Evolutionary conservation across 2,797 vertebrate species (phyloP).

Genomic region (Coregonus ussuriensis): DNA sequence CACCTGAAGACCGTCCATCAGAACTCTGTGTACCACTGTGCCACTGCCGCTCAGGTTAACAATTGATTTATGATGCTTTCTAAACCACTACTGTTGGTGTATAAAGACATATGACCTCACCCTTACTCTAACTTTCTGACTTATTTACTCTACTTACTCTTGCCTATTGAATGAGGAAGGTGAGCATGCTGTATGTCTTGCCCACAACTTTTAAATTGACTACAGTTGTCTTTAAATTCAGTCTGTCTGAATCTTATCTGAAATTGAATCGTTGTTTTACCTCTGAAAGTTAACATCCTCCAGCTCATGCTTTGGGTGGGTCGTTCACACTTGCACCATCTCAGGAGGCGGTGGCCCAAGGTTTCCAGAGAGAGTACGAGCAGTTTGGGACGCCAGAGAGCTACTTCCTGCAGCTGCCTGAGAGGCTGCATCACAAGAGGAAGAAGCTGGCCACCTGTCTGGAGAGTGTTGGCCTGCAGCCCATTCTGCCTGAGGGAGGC

Average conservation of each 20-base stretch:
- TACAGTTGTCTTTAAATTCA: no score
- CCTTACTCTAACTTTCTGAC: not conserved
- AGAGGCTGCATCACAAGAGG: slow-evolving; percentile 75
- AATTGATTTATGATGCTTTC: not conserved
- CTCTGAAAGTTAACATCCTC: not conserved
- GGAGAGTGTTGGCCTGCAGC: slow-evolving; percentile 79
- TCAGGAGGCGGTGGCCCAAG: slow-evolving; percentile 87
- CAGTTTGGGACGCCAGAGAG: slow-evolving; percentile 81
- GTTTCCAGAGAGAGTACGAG: slow-evolving; percentile 82
- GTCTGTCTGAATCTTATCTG: not conserved
- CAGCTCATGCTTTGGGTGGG: not conserved
- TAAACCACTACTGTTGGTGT: not conserved
- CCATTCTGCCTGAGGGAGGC: slow-evolving; percentile 86
- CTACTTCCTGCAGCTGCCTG: slow-evolving; percentile 86
- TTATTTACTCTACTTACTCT: no score
- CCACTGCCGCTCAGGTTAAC: slow-evolving; percentile 88
- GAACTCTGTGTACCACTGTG: slow-evolving; percentile 86
- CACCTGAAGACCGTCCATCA: slow-evolving; percentile 89
- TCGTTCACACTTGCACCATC: not conserved
- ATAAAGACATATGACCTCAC: not conserved
- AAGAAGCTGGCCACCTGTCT: slow-evolving; percentile 80
- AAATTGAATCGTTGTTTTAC: not conserved
- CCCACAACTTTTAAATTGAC: not conserved
- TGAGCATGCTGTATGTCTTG: not conserved
- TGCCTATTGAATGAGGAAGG: no score